Evolutionary conservation across 1,140 invertebrate species (phyloP), one percentile per base, ranked within the genome.

Genomic region (Heliconius himera): DNA sequence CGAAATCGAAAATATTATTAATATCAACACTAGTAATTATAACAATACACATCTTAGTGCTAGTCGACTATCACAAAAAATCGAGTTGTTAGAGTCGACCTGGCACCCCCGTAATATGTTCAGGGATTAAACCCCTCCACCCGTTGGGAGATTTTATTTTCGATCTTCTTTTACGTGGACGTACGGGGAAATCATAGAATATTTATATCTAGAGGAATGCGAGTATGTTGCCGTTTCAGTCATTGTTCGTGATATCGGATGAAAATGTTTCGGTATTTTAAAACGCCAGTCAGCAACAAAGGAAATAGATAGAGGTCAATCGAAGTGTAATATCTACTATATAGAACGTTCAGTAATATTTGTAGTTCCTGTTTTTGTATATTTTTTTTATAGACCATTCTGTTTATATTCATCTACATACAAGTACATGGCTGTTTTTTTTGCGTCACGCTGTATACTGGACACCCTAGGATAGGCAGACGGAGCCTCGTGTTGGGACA

Each of bases 61-160:
- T 66, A 77, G 83, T 87, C 84, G 83, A 88, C 87, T 88, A 89
- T 90, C 80, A 87, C 85, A 87, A 89, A 88, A 91, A 89, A 86
- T 85, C 83, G 80, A 78, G 76, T 82, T 70, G 76, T 83, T 81
- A 82, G 84, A 84, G 83, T 84, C 85, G 84, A 87, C 86, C n/a
- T n/a, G n/a, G n/a, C n/a, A n/a, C n/a, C n/a, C n/a, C n/a, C 86
- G 85, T 91, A 91, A 91, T 93, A 93, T 91, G 90, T 92, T 92
- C 87, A 88, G 88, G 90, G 88, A 91, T 88, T 84, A 83, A 84
- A 87, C 79, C 84, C 84, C 86, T 84, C 85, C 89, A 82, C 88
- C 85, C 84, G 76, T 72, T 71, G 88, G 88, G 87, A 84, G 89
- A 85, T 93, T 93, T 93, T 92, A 92, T 93, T 93, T 91, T 91